Evolutionary conservation across 2,888 invertebrate genomes (phyloP).

Genomic region (Cosmopolites sordidus): DNA sequence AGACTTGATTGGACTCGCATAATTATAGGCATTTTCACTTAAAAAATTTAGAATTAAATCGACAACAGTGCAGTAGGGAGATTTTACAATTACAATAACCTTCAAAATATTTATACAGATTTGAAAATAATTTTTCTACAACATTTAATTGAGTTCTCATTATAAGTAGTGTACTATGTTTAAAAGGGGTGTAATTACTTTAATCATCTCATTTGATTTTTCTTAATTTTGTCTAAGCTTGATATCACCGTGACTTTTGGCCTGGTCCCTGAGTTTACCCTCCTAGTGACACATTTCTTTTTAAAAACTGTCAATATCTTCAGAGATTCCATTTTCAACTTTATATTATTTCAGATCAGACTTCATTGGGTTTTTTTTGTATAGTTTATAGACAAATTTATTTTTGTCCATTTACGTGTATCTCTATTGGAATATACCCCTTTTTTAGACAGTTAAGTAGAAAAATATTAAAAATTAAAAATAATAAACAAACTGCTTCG

Average conservation of each 20-base stretch:
- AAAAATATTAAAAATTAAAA: background rate
- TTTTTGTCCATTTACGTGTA: conserved; percentile 5
- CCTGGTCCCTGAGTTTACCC: conserved; percentile 54
- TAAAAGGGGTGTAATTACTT: conserved; percentile 41
- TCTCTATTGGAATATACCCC: background rate
- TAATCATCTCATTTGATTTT: conserved; percentile 46
- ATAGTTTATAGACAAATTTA: conserved; percentile 17
- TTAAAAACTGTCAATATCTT: conserved; percentile 14
- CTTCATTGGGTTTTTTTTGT: conserved; percentile 14
- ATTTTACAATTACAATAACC: conserved; percentile 33
- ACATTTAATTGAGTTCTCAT: conserved; percentile 48
- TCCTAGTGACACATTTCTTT: conserved; percentile 35
- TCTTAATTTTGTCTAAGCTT: conserved; percentile 46
- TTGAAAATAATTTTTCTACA: conserved; percentile 40
- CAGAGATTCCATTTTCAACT: conserved; percentile 34
- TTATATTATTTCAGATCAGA: conserved; percentile 24
- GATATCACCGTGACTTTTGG: conserved; percentile 52
- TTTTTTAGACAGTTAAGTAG: background rate
- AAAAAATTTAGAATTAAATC: conserved; percentile 42
- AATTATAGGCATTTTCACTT: conserved; percentile 32
- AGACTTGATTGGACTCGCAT: conserved; percentile 32
- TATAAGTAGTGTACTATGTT: conserved; percentile 45
- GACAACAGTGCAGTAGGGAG: conserved; percentile 43
- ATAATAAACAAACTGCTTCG: too few species aligned
- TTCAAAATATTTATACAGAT: conserved; percentile 36